These are phyloP conservation scores for Embiotoca jacksoni DNA, from an alignment of 2,113 vertebrate genomes.

Conservation along the genomic window DNA sequence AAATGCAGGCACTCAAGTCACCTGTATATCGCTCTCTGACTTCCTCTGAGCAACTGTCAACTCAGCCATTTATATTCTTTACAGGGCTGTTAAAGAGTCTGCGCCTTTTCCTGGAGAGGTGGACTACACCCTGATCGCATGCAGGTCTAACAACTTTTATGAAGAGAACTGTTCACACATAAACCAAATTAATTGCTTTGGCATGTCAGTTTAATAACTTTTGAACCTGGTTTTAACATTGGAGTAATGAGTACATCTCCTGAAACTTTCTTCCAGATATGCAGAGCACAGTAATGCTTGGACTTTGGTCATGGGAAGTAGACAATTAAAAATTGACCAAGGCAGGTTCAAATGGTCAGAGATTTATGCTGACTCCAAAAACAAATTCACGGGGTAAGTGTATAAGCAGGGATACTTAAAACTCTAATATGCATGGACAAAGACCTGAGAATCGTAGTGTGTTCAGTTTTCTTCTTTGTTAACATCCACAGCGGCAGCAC, in stretches of 20 bases:
- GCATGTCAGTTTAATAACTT: neutral
- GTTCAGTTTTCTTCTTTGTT: too few species aligned
- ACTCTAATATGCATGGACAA: too few species aligned
- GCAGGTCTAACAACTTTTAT: neutral
- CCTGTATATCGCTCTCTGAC: neutral
- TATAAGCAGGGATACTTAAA: neutral
- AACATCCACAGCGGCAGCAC: too few species aligned
- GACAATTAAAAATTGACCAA: neutral
- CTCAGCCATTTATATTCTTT: neutral
- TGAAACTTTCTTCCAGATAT: neutral
- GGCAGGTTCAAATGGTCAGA: neutral
- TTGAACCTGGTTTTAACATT: conserved; percentile 7
- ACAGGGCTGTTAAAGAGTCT: neutral
- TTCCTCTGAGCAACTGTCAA: neutral
- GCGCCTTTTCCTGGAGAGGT: neutral
- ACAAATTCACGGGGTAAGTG: neutral
- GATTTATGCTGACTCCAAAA: neutral
- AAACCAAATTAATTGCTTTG: neutral
- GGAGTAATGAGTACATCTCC: neutral
- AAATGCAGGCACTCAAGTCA: neutral
- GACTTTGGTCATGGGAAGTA: neutral
- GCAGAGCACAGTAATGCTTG: neutral
- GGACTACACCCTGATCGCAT: neutral
- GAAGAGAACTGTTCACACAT: neutral
- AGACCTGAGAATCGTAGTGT: too few species aligned